Conservation (phyloP, 2,113 vertebrate genomes). For the Bettongia penicillata region DNA sequence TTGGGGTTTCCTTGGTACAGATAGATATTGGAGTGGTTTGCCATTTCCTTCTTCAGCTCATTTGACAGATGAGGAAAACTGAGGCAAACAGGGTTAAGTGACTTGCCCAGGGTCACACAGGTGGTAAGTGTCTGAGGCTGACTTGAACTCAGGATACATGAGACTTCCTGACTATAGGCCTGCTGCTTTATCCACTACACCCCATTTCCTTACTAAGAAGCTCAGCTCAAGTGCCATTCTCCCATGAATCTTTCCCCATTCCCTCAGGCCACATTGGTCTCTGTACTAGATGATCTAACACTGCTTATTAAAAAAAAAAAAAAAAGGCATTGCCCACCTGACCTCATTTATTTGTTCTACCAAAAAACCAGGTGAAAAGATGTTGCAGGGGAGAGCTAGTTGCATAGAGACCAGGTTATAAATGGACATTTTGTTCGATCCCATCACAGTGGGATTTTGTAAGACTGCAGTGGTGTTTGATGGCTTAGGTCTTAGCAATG, state of each 20-base stretch:
- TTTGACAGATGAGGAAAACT: not conserved
- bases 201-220: not conserved
- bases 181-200: not conserved
- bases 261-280: not conserved
- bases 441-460: not conserved
- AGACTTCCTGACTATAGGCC: not conserved
- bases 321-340: not conserved
- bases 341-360: not conserved
- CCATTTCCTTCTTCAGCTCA: not conserved
- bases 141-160: not conserved
- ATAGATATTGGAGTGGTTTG: not conserved
- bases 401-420: not conserved
- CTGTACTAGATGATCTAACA: not conserved
- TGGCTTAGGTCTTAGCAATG: not conserved
- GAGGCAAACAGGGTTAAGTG: not conserved
- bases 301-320: not conserved
- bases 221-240: not conserved
- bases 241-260: not conserved
- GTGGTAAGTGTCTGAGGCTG: not conserved
- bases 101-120: not conserved
- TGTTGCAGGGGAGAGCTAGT: not conserved
- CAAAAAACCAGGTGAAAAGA: not conserved
- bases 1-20: not conserved
- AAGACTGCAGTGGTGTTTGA: not conserved
- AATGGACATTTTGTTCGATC: not conserved